Evolutionary conservation across 2,888 invertebrate species (phyloP).

Genomic region (Dasypolia templi): DNA sequence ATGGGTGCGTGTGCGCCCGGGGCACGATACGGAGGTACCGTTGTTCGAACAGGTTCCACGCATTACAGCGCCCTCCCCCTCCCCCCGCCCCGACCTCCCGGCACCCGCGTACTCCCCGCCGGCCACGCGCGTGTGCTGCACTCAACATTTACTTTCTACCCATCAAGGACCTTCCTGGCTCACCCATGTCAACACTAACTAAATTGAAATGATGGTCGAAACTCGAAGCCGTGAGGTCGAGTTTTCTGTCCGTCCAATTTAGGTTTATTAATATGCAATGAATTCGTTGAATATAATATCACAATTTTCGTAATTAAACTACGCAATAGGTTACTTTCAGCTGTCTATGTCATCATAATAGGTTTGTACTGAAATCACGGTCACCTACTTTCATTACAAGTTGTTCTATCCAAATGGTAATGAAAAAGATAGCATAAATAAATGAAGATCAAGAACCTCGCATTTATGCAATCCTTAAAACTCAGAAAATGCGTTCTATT

Average conservation of each 20-base stretch:
- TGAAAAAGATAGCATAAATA: constrained; percentile 1
- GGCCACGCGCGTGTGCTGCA: constrained; percentile 76
- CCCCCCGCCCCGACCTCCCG: constrained; percentile 26
- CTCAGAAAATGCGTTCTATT: constrained; percentile 10
- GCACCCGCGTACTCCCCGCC: constrained; percentile 62
- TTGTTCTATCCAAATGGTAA: not conserved
- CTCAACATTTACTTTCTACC: constrained; percentile 89
- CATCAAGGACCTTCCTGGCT: constrained; percentile 86
- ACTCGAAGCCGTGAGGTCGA: constrained; percentile 27
- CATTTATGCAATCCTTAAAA: constrained; percentile 15
- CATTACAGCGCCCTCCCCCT: constrained; percentile 71
- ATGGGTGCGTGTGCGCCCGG: constrained; percentile 86
- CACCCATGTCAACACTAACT: constrained; percentile 64
- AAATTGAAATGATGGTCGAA: constrained; percentile 27
- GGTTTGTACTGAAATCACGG: constrained; percentile 8
- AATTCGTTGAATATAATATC: not conserved
- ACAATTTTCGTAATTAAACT: not conserved
- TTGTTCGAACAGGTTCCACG: constrained; percentile 88
- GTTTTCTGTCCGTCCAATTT: constrained; percentile 13
- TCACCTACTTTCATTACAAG: not conserved
- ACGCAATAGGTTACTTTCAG: not conserved
- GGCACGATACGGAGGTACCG: constrained; percentile 85
- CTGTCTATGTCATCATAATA: not conserved
- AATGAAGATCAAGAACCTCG: constrained; percentile 5
- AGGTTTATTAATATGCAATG: not conserved